Base-by-base conservation (phyloP, 2,113 vertebrate genomes). In the Rutilus rutilus region DNA sequence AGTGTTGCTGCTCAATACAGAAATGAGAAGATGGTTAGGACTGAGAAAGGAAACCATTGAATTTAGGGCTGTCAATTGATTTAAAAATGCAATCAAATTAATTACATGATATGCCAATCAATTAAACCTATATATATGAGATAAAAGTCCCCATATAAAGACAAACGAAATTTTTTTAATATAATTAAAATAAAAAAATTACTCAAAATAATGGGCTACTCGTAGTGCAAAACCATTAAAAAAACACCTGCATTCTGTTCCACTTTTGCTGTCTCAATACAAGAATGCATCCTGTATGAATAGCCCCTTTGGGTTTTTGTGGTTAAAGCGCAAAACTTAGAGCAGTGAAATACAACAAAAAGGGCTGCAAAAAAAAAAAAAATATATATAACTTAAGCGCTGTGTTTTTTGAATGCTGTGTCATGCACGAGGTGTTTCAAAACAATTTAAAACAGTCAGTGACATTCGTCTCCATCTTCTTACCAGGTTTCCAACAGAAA, bases 401-500 rank as follows among this genome's bases (percentile, higher is more conserved):
- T 19, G 8, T 57, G 6, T 57, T 57, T 57, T 57, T 57, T 8
- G 19, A 57, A 23, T 8, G 19, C 7, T 7, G 6, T 23, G 54
- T 57, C 54, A 57, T 57, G 54, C 54, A 23, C 6, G 2, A 23
- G 7, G 54, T 2, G 7, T 21, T 57, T 57, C 6, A 57, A 21
- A 54, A 19, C 6, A 6, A 7, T 0, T 0, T 54, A 57, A 57
- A 57, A 57, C 19, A 57, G 7, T 23, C 19, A 57, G 8, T 23
- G 54, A 57, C 19, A 57, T 57, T 19, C 6, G 19, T 8, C 54
- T 57, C 19, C 19, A 54, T 54, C 52, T 21, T 75, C 97, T 97
- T 92, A 99, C 98, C 98, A 98, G 93, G 79, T 99, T 99, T 57
- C 98, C 98, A 0, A 97, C 96, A 2, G 91, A 7, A 78, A 99